Base-by-base conservation (phyloP, 92 coral and sea anemone genomes). In the Palythoa grandis region DNA sequence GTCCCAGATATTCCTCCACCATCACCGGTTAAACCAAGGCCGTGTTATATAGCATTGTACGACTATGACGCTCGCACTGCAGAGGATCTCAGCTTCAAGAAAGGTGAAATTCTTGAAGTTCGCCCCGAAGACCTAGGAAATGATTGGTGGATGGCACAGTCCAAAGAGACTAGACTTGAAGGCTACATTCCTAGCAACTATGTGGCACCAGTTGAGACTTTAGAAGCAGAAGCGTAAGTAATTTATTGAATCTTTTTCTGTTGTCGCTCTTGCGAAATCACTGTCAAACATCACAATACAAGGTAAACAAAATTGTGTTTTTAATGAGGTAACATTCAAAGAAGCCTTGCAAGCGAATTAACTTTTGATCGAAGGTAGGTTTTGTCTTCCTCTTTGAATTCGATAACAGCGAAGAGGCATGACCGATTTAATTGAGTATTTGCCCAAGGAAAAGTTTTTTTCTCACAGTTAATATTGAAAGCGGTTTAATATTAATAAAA, bases 181-280 rank as follows among this genome's bases (percentile, higher is more conserved):
- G 99, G 99, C 5, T 96, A 93, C 90, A 93, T 96, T 84, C 99
- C 99, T 0, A 96, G 98, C 86, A 96, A 96, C 83, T 96, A 96
- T 90, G 98, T 96, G 40, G 99, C 99, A 10, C 94, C 90, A 77
- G 79, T 90, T 19, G 89, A 93, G 78, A 88, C 99, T 16, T 70
- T 96, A 76, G 99, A 96, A 83, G 99, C 99, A 14, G 99, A 96
- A 91, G 95, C 92, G 99, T 96, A 89, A 96, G 99, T 96, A 10
- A 39, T 23, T 39, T 40, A 9, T 3, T 70, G 10, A 7, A 15
- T 67, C 15, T 63, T 52, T 10, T 16, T 16, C 54, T 65, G 38
- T 11, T 35, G 14, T 54, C 54, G 58, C 52, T 7, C 84, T 72
- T 35, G 23, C 54, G 43, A 58, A 54, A 71, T 67, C 38, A 11